phyloP scores from a whole-genome alignment of 2,113 vertebrate species.

The Gulo gulo region DNA sequence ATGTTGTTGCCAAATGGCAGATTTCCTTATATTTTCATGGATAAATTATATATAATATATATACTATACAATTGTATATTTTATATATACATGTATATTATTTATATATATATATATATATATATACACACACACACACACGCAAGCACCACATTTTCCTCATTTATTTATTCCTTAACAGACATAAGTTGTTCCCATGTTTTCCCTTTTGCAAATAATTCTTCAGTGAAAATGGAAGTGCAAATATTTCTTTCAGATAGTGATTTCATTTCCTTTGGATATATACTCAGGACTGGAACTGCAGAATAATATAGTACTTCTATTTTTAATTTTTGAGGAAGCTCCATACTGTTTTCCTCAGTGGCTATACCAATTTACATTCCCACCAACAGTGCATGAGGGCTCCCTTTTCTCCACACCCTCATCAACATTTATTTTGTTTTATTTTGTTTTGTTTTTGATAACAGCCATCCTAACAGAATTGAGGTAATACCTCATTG shows the following conservation, averaged over 20 bases:
- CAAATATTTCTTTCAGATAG: background rate
- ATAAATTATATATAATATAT: background rate
- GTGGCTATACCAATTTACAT: background rate
- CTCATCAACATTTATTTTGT: background rate
- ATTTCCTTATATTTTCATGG: background rate
- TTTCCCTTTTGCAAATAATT: background rate
- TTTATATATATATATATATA: too few species aligned
- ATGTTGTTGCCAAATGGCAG: background rate
- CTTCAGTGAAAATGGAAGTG: background rate
- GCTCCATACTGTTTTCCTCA: background rate
- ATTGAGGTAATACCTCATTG: background rate
- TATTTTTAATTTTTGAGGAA: background rate
- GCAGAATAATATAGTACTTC: background rate
- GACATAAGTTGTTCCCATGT: background rate
- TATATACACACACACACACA: too few species aligned
- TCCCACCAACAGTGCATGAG: background rate
- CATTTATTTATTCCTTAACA: background rate
- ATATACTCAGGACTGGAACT: background rate
- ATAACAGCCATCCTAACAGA: background rate
- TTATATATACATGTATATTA: too few species aligned
- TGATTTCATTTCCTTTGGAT: background rate
- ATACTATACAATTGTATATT: too few species aligned
- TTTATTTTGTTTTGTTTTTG: background rate
- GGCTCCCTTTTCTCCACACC: background rate
- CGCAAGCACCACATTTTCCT: background rate